Percentiles rank a stretch among this genome's conserved stretches.
Conservation (phyloP, 2,113 vertebrate genomes). For the Arothron firmamentum region DNA sequence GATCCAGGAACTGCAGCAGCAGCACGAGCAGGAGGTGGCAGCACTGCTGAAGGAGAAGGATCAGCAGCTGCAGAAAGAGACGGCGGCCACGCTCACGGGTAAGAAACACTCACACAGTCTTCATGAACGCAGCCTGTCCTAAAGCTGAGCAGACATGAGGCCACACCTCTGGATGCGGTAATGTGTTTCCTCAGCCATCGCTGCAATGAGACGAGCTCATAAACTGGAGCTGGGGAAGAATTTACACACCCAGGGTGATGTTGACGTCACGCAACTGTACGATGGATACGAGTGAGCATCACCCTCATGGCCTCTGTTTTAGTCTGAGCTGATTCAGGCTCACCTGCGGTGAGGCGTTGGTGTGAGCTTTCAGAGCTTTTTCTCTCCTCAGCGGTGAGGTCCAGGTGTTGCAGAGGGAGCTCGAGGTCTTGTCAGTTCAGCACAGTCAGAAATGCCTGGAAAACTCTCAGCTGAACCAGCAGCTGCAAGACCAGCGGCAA, state of each 20-base stretch:
- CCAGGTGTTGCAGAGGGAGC: conserved; percentile 85
- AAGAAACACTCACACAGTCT: background rate
- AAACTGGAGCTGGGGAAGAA: conserved; percentile 87
- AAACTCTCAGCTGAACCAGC: conserved; percentile 84
- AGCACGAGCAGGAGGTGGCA: conserved; percentile 87
- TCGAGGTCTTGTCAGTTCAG: conserved; percentile 89
- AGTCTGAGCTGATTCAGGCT: background rate
- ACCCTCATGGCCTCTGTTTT: background rate
- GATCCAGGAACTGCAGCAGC: conserved; percentile 84
- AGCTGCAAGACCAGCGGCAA: conserved; percentile 85
- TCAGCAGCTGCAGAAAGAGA: conserved; percentile 87
- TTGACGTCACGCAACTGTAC: conserved; percentile 79
- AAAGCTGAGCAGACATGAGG: too few relatives aligned
- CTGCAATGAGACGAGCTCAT: conserved; percentile 90
- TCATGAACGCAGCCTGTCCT: background rate
- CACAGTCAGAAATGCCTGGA: conserved; percentile 95
- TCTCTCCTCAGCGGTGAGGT: conserved; percentile 80
- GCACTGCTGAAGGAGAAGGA: conserved; percentile 87
- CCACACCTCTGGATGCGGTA: background rate
- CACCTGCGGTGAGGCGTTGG: too few relatives aligned
- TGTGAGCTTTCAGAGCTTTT: background rate
- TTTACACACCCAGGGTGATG: conserved; percentile 78
- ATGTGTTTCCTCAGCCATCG: conserved; percentile 76
- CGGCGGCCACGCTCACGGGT: conserved; percentile 90
- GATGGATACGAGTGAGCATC: conserved; percentile 82